Base-by-base conservation (phyloP, 2,888 invertebrate genomes). In the Leptopterna dolabrata region DNA sequence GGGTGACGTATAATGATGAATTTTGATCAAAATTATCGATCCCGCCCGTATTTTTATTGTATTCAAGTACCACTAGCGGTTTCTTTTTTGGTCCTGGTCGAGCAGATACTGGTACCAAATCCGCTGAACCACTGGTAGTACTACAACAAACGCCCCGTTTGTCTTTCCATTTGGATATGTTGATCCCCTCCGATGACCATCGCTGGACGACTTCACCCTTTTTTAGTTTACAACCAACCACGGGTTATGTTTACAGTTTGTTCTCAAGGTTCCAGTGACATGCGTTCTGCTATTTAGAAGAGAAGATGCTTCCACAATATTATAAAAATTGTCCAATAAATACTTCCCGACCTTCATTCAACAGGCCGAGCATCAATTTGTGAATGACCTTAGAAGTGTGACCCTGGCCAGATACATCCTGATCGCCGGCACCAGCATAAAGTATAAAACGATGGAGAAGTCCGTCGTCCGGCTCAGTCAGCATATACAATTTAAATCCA, bases 401-500 rank as follows among this genome's bases (percentile, higher is more conserved):
- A n/a, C n/a, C n/a, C 43, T 41, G n/a, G 24, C 78, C 78, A 43
- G 13, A 13, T 11, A 78, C 78, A 24, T 89, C 89, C n/a, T 90
- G 88, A 47, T 90, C 90, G 88, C 87, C 82, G 6, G 89, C 87
- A 82, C 90, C 90, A 0, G 88, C 89, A 76, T 90, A 90, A 36
- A 91, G 70, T 78, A 89, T 88, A 24, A 86, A 90, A 87, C 89
- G 90, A 63, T 90, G 85, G 76, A 90, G 88, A 43, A 89, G 86
- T 51, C 91, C 91, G 89, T 90, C 90, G 43, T n/a, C n/a, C n/a
- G 91, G 90, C 82, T 91, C 90, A 7, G 91, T 90, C 14, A 92
- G 88, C 45, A 91, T 90, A 88, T 92, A 91, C 0, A 92, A 76
- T 88, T 91, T 91, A 0, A 91, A 89, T n/a, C n/a, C n/a, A n/a